phyloP scores from a whole-genome alignment of 1,140 invertebrate species.

The Bicyclus anynana region DNA sequence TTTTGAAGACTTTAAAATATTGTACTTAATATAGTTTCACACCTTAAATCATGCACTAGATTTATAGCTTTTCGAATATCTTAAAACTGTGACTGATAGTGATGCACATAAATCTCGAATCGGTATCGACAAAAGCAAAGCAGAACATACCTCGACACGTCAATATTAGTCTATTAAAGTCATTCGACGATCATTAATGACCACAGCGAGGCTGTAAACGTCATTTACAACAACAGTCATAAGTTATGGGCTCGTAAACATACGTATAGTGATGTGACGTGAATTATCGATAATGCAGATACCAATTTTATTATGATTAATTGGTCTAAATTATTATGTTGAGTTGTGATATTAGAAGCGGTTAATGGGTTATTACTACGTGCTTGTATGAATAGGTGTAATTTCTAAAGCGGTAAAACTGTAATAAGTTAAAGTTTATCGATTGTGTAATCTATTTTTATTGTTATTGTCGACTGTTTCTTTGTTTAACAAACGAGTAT shows the following conservation, averaged over 20 bases:
- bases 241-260: slow-evolving; percentile 57
- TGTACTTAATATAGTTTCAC: too few relatives aligned
- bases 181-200: slow-evolving; percentile 55
- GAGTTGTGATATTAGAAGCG: not conserved
- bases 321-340: slow-evolving; percentile 14
- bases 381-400: slow-evolving; percentile 1
- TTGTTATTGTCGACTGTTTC: too few relatives aligned
- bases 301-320: slow-evolving; percentile 19
- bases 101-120: slow-evolving; percentile 26
- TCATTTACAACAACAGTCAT: slow-evolving; percentile 45
- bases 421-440: not conserved
- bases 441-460: not conserved
- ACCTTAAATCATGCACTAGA: not conserved
- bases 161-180: slow-evolving; percentile 53
- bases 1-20: too few relatives aligned
- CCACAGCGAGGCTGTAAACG: slow-evolving; percentile 46
- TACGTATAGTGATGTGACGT: slow-evolving; percentile 40
- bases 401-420: not conserved
- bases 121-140: slow-evolving; percentile 25
- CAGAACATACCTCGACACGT: slow-evolving; percentile 35
- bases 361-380: slow-evolving; percentile 9
- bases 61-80: not conserved
- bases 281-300: slow-evolving; percentile 38
- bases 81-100: slow-evolving; percentile 8
- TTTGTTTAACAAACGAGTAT: too few relatives aligned